Conservation (phyloP, 2,888 invertebrate genomes). For the Trachelus iudaicus region DNA sequence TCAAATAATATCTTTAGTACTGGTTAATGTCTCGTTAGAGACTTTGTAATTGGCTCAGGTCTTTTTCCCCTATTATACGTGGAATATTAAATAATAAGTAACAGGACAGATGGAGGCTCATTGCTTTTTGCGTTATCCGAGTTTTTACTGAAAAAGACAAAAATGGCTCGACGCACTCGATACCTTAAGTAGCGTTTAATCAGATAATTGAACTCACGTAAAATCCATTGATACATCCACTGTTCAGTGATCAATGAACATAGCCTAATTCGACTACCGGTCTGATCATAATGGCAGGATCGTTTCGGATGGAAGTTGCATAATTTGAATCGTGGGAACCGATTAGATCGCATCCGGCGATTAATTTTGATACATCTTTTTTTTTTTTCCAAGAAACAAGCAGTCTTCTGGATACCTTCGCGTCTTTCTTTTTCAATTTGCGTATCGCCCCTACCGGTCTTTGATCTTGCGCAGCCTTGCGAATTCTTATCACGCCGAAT, state of each 20-base stretch:
- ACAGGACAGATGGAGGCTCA: background rate
- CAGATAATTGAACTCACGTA: background rate
- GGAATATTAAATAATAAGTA: background rate
- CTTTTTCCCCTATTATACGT: background rate
- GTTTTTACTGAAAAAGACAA: background rate
- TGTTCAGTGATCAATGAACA: background rate
- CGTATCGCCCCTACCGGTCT: background rate
- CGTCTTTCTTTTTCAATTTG: background rate
- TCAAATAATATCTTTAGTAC: background rate
- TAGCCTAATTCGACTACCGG: background rate
- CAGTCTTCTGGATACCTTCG: background rate
- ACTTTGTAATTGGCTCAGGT: background rate
- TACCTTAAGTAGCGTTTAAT: background rate
- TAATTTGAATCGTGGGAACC: constrained; percentile 53
- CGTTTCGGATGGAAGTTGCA: constrained; percentile 12
- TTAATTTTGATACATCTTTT: constrained; percentile 47
- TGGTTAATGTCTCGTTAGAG: background rate
- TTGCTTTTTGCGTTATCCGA: background rate
- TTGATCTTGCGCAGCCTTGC: background rate
- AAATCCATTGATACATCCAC: background rate
- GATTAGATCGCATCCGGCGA: constrained; percentile 62
- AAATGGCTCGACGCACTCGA: background rate
- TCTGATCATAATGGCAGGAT: background rate
- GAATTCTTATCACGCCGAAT: background rate
- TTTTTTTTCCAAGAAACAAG: background rate